Evolutionary conservation across 2,888 invertebrate genomes (phyloP), one percentile per base, ranked within the genome.

Genomic region (Heteromurus nitidus): DNA sequence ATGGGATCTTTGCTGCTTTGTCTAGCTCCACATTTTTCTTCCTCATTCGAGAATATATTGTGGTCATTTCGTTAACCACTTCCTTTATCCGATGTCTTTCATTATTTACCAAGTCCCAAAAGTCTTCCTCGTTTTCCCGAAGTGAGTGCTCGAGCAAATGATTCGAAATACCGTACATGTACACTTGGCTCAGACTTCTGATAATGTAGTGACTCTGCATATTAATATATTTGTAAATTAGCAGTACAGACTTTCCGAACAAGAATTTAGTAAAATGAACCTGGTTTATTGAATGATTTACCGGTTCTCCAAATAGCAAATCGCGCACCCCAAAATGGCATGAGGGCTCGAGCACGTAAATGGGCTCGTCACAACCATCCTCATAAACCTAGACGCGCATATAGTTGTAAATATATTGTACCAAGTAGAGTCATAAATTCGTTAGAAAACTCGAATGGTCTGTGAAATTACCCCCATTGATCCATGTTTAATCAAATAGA

Each of bases 401-500:
- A n/a, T n/a, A n/a, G n/a, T n/a, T n/a, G n/a, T n/a, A n/a, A n/a
- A n/a, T n/a, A n/a, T n/a, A n/a, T n/a, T n/a, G n/a, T n/a, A n/a
- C n/a, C n/a, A n/a, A n/a, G n/a, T n/a, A n/a, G n/a, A n/a, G n/a
- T n/a, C n/a, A n/a, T n/a, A n/a, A n/a, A n/a, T n/a, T n/a, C n/a
- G n/a, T n/a, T n/a, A n/a, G n/a, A n/a, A n/a, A n/a, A n/a, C n/a
- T n/a, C n/a, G n/a, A n/a, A n/a, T n/a, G n/a, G n/a, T n/a, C 36
- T 36, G 36, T 13, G 13, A 5, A 28, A 30, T 60, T 60, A 86
- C 84, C 58, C 82, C 87, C 5, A 87, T 80, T 9, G 87, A 86
- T 16, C 87, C 87, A 50, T 69, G 31, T 67, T 80, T 84, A 18
- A 87, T 82, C 0, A 87, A 22, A 36, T 87, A 87, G 70, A 87